These are phyloP conservation scores for Drosophila kikkawai DNA, from an alignment of 1,140 invertebrate species.

Conservation along the genomic window DNA sequence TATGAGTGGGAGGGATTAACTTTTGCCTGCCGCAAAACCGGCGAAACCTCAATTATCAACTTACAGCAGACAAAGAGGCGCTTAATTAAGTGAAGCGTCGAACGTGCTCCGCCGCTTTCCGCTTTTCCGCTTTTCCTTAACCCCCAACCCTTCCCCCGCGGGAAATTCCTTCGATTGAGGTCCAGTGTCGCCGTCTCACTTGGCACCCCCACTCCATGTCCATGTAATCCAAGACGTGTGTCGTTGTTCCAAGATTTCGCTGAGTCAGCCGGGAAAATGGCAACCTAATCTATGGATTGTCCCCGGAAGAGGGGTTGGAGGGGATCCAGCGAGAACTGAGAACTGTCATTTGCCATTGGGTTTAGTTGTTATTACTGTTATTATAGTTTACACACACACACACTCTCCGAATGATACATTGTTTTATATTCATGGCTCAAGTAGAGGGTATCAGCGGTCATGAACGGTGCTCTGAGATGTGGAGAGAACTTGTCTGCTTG, in stretches of 20 bases:
- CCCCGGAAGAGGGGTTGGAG: background rate
- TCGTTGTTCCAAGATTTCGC: conserved; percentile 33
- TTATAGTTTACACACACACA: conserved; percentile 48
- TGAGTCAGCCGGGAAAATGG: conserved; percentile 41
- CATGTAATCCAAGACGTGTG: conserved; percentile 54
- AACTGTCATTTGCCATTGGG: conserved; percentile 43
- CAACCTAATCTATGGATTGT: conserved; percentile 31
- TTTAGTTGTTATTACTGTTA: conserved; percentile 50
- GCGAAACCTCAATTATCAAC: conserved; percentile 78
- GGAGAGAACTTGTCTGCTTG: background rate
- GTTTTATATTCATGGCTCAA: conserved; percentile 39
- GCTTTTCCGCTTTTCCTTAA: conserved; percentile 21
- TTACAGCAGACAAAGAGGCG: conserved; percentile 76
- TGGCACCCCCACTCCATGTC: background rate
- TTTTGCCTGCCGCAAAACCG: conserved; percentile 68
- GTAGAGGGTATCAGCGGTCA: conserved; percentile 4
- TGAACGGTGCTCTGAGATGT: background rate
- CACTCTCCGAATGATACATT: conserved; percentile 40
- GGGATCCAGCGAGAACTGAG: conserved; percentile 9
- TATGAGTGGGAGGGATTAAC: conserved; percentile 52
- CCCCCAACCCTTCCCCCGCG: background rate
- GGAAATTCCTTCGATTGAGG: conserved; percentile 39
- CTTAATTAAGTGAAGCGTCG: conserved; percentile 76
- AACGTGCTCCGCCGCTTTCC: conserved; percentile 70
- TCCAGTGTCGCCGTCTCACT: background rate